These are phyloP conservation scores for Caenorhabditis macrosperma DNA, from an alignment of 2,888 invertebrate species.

Conservation along the genomic window DNA sequence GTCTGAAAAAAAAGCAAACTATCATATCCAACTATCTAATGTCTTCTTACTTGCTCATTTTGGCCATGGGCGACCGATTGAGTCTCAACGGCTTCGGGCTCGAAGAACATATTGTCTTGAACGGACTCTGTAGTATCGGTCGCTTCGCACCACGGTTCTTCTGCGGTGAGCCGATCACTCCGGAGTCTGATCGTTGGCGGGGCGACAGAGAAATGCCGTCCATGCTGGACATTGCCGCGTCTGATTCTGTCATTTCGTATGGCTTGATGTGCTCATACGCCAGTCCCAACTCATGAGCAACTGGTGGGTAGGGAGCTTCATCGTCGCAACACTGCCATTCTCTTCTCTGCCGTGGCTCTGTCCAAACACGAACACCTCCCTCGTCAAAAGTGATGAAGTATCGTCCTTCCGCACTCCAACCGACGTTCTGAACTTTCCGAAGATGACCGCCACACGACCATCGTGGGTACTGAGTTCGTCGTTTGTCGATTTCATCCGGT, in stretches of 20 bases:
- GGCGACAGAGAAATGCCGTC: conserved; percentile 43
- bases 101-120: conserved; percentile 11
- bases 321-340: conserved; percentile 40
- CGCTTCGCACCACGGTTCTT: conserved; percentile 39
- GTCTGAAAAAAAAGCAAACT: conserved; percentile 4
- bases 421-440: conserved; percentile 44
- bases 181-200: conserved; percentile 24
- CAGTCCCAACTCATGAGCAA: conserved; percentile 8
- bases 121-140: conserved; percentile 23
- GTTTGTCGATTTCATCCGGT: conserved; percentile 31
- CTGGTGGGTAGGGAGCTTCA: background rate
- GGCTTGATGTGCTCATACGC: conserved; percentile 20
- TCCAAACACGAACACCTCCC: conserved; percentile 54
- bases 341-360: conserved; percentile 24
- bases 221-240: conserved; percentile 26
- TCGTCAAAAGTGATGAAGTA: conserved; percentile 54
- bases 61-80: conserved; percentile 37
- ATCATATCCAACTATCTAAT: background rate
- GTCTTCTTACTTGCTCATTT: conserved; percentile 39
- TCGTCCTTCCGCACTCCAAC: conserved; percentile 51
- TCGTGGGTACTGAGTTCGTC: conserved; percentile 15
- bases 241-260: conserved; percentile 36
- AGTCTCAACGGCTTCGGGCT: conserved; percentile 15
- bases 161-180: conserved; percentile 21
- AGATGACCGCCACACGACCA: conserved; percentile 51